phyloP scores from a whole-genome alignment of 1,140 invertebrate species.

The Hydropsyche tenuis region DNA sequence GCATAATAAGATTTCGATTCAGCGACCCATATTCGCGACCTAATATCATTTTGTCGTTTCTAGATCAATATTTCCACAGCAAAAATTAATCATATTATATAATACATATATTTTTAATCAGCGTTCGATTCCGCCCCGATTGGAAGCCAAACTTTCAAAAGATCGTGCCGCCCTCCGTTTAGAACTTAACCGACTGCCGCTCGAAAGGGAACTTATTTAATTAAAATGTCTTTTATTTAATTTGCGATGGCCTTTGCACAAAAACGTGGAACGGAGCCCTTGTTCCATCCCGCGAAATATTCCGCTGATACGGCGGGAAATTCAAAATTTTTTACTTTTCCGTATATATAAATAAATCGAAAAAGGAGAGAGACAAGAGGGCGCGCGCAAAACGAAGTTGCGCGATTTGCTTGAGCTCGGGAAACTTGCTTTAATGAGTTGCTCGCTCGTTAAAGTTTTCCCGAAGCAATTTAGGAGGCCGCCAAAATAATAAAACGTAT shows the following conservation, averaged over 20 bases:
- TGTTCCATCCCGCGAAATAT: not conserved
- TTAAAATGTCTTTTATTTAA: conserved; percentile 29
- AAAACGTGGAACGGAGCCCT: not conserved
- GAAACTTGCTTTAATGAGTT: conserved; percentile 27
- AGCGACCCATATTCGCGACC: too few species aligned
- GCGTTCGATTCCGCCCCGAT: not conserved
- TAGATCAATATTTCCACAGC: not conserved
- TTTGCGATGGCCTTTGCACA: conserved; percentile 24
- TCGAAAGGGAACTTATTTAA: conserved; percentile 23
- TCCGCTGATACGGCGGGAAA: conserved; percentile 3
- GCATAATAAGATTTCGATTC: too few species aligned
- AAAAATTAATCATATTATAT: not conserved
- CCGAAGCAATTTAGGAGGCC: conserved; percentile 18
- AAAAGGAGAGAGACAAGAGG: not conserved
- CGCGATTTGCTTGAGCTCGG: conserved; percentile 22
- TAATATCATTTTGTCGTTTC: too few species aligned
- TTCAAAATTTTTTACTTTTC: not conserved
- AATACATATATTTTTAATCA: not conserved
- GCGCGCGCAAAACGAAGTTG: conserved; percentile 15
- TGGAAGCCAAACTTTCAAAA: conserved; percentile 7
- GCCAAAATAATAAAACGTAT: not conserved
- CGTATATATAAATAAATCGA: not conserved
- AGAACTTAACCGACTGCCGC: conserved; percentile 9
- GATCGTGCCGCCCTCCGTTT: conserved; percentile 2
- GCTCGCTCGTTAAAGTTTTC: conserved; percentile 26